Percentiles rank a stretch among this genome's conserved stretches.
Conservation (phyloP, 2,888 invertebrate species). For the Tinea trinotella region DNA sequence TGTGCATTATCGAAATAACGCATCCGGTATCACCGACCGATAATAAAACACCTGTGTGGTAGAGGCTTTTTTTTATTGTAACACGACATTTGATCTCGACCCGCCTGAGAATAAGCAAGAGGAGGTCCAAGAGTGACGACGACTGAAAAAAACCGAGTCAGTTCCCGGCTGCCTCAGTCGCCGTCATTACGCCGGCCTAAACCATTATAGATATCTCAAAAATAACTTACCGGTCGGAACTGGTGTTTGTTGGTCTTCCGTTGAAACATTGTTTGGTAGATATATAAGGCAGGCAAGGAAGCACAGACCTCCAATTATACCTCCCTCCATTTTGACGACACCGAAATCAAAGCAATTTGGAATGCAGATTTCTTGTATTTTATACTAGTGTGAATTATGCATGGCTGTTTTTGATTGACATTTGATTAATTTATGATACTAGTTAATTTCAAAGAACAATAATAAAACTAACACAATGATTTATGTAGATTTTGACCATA, state of each 20-base stretch:
- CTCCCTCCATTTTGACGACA: conserved; percentile 27
- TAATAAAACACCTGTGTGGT: too few species aligned
- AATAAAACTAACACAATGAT: background rate
- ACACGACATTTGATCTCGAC: too few species aligned
- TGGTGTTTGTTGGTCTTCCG: background rate
- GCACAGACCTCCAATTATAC: conserved; percentile 27
- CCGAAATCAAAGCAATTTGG: background rate
- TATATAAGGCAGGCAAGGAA: conserved; percentile 30
- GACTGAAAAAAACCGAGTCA: too few species aligned
- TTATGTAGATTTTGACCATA: background rate
- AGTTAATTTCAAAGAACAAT: too few species aligned
- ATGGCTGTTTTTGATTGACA: background rate
- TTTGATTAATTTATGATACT: background rate
- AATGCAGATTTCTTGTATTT: background rate
- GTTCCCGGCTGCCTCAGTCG: too few species aligned
- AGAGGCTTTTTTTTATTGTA: too few species aligned
- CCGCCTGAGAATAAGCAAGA: too few species aligned
- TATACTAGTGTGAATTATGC: background rate
- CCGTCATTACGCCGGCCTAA: too few species aligned
- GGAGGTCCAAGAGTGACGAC: too few species aligned
- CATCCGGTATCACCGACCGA: too few species aligned
- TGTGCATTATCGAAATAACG: too few species aligned
- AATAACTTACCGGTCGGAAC: background rate
- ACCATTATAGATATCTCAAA: too few species aligned
- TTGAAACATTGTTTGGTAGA: background rate